A percentile compares a stretch with the other conserved stretches of the same genome.
Conservation (phyloP, 2,113 vertebrate genomes). For the Puma concolor region DNA sequence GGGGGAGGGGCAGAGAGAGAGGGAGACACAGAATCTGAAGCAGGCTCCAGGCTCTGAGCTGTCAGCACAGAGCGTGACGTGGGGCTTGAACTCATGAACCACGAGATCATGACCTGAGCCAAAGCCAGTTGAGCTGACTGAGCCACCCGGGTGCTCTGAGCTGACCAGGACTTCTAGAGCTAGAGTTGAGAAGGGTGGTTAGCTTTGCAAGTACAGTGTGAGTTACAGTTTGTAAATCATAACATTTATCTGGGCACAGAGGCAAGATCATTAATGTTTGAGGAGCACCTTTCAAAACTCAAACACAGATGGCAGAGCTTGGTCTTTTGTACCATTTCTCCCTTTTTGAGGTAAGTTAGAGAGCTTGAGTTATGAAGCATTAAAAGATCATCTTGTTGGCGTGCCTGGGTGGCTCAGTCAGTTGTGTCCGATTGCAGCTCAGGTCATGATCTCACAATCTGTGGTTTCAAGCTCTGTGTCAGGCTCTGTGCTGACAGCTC, state of each 20-base stretch:
- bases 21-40: too few species aligned
- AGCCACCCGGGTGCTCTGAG: background rate
- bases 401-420: too few species aligned
- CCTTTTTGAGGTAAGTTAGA: slow-evolving; percentile 9
- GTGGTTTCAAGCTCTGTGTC: too few species aligned
- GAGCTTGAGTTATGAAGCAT: slow-evolving; percentile 38
- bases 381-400: slow-evolving; percentile 45
- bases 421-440: too few species aligned
- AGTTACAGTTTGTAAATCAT: background rate
- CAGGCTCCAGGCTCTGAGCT: too few species aligned
- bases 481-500: too few species aligned
- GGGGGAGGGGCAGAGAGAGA: too few species aligned
- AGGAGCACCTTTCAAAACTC: background rate
- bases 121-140: too few species aligned
- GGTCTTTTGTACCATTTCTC: background rate
- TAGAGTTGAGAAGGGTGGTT: background rate
- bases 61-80: too few species aligned
- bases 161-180: background rate
- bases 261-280: background rate
- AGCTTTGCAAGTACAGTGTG: background rate
- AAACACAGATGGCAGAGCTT: background rate
- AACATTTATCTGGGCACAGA: slow-evolving; percentile 11
- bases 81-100: too few species aligned
- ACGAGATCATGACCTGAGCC: too few species aligned
- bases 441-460: too few species aligned